Conservation (phyloP, 1,140 invertebrate genomes). For the Drosophila quadrilineata region DNA sequence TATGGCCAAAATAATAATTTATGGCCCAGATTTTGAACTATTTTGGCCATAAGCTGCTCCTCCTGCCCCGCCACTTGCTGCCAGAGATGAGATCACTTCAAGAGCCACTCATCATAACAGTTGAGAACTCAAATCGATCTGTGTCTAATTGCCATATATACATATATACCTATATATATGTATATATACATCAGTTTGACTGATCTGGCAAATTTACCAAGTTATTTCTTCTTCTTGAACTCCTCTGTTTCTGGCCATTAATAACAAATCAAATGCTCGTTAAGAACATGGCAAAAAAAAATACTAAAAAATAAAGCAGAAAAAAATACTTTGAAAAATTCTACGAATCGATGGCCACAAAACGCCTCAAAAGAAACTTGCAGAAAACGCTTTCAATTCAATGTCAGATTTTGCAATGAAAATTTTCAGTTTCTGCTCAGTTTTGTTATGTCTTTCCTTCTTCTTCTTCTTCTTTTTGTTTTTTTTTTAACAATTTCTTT, state of each 20-base stretch:
- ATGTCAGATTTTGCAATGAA: too few relatives aligned
- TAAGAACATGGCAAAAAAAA: slow-evolving; percentile 40
- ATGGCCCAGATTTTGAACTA: slow-evolving; percentile 32
- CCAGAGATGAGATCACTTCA: slow-evolving; percentile 38
- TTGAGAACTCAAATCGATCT: slow-evolving; percentile 22
- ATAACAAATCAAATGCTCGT: slow-evolving; percentile 68
- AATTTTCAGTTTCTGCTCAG: too few relatives aligned
- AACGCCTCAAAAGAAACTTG: not conserved
- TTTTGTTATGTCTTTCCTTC: too few relatives aligned
- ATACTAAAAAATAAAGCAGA: too few relatives aligned
- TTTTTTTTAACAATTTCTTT: too few relatives aligned
- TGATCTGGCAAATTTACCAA: slow-evolving; percentile 11
- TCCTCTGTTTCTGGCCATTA: slow-evolving; percentile 41
- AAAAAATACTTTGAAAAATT: slow-evolving; percentile 36
- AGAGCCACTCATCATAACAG: slow-evolving; percentile 1
- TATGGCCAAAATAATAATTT: too few relatives aligned
- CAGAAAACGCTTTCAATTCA: slow-evolving; percentile 8
- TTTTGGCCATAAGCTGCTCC: slow-evolving; percentile 20
- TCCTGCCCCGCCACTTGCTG: slow-evolving; percentile 1
- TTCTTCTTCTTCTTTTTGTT: too few relatives aligned
- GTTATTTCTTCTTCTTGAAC: slow-evolving; percentile 16
- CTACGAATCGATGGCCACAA: slow-evolving; percentile 34
- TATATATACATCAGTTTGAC: not conserved
- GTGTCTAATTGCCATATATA: slow-evolving; percentile 26
- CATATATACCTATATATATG: not conserved